Percentiles rank a stretch among this genome's conserved stretches.
Evolutionary conservation across 2,888 invertebrate species (phyloP).

Genomic region (Eretmocerus hayati): DNA sequence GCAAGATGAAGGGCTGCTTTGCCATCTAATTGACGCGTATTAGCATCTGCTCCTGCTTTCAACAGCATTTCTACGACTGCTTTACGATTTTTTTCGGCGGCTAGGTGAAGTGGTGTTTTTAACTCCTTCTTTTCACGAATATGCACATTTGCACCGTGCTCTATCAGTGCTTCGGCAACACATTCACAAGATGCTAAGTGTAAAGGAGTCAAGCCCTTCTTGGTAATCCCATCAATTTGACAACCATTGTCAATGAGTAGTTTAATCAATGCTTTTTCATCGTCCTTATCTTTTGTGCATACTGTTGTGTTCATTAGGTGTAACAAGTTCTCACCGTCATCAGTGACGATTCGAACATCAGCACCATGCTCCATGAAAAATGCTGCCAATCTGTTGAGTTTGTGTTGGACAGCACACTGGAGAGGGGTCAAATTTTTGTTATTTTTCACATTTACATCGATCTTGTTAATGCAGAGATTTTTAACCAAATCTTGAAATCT

Average conservation of each 20-base stretch:
- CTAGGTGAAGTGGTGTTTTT: background rate
- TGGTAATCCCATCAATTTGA: background rate
- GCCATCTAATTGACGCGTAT: background rate
- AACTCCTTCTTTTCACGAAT: background rate
- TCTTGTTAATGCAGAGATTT: background rate
- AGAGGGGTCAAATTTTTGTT: background rate
- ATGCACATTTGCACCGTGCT: background rate
- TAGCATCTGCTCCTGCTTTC: background rate
- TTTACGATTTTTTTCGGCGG: background rate
- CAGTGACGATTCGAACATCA: background rate
- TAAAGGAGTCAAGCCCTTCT: background rate
- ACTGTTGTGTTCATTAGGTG: background rate
- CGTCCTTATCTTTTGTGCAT: background rate
- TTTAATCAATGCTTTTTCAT: background rate
- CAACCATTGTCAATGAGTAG: background rate
- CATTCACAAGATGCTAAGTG: background rate
- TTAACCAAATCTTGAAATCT: no score
- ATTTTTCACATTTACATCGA: background rate
- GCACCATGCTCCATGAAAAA: background rate
- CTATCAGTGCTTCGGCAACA: background rate
- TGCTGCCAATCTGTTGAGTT: background rate
- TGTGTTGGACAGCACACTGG: background rate
- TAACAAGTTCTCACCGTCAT: background rate
- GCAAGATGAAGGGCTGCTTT: background rate
- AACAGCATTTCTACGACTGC: background rate